phyloP scores from a whole-genome alignment of 2,113 vertebrate species.

The Cyphomyrus plagiostoma region DNA sequence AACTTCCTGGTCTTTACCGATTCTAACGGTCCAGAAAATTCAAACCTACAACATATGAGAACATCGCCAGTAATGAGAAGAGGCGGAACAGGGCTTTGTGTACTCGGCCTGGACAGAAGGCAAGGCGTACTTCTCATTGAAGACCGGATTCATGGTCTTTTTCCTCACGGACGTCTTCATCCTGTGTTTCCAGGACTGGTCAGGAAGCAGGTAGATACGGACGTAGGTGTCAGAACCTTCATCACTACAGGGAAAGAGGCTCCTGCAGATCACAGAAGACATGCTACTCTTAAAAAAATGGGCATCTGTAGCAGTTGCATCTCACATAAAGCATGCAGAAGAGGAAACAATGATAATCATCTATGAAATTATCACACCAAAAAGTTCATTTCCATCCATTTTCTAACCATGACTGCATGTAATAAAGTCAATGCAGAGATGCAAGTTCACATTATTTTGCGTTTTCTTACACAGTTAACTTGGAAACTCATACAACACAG shows the following conservation, averaged over 20 bases:
- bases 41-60: conserved; percentile 64
- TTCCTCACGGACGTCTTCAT: conserved; percentile 79
- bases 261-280: conserved; percentile 55
- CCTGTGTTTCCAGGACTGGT: conserved; percentile 77
- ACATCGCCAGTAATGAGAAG: neutral
- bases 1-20: conserved; percentile 72
- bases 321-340: neutral
- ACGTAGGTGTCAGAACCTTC: conserved; percentile 82
- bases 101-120: neutral
- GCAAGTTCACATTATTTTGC: neutral
- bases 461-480: too few relatives aligned
- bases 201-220: conserved; percentile 84
- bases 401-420: neutral
- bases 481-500: neutral
- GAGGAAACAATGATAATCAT: neutral
- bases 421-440: neutral
- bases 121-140: conserved; percentile 77
- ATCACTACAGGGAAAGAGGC: conserved; percentile 69
- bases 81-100: neutral
- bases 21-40: conserved; percentile 75
- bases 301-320: neutral
- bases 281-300: neutral
- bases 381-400: neutral
- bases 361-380: neutral
- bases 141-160: conserved; percentile 75